phyloP scores from a whole-genome alignment of 2,797 vertebrate genomes.

The Petrocephalus sullivani region DNA sequence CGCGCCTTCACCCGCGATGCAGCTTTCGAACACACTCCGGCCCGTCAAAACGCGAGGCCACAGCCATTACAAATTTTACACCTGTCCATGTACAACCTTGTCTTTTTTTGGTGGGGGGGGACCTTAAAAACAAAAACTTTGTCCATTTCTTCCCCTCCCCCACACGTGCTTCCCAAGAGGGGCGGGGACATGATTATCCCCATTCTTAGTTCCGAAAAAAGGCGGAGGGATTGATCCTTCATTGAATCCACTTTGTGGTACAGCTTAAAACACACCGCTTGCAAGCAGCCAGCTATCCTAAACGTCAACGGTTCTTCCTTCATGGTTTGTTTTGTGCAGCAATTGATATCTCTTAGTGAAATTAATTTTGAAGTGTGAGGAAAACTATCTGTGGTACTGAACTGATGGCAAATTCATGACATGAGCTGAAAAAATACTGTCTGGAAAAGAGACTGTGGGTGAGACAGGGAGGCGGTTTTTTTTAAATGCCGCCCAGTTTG shows the following conservation, averaged over 20 bases:
- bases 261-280: conserved; percentile 17
- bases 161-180: conserved; percentile 5
- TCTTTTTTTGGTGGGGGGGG: conserved; percentile 25
- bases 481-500: not conserved
- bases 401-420: not conserved
- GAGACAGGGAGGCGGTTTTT: not conserved
- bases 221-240: conserved; percentile 61
- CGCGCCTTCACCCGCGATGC: conserved; percentile 38
- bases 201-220: not conserved
- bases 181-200: conserved; percentile 23
- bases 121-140: conserved; percentile 37
- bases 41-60: conserved; percentile 47
- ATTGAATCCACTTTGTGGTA: conserved; percentile 56
- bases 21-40: conserved; percentile 60
- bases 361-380: not conserved
- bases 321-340: conserved; percentile 46
- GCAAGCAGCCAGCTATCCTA: not conserved
- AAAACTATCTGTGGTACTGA: not conserved
- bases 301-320: conserved; percentile 44
- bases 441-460: not conserved
- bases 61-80: conserved; percentile 61
- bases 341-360: not conserved
- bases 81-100: conserved; percentile 29
- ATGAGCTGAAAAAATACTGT: not conserved
- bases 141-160: conserved; percentile 51